A percentile compares a stretch with the other conserved stretches of the same genome.
Evolutionary conservation across 2,113 vertebrate genomes (phyloP).

Genomic region (Gymnarchus niloticus): DNA sequence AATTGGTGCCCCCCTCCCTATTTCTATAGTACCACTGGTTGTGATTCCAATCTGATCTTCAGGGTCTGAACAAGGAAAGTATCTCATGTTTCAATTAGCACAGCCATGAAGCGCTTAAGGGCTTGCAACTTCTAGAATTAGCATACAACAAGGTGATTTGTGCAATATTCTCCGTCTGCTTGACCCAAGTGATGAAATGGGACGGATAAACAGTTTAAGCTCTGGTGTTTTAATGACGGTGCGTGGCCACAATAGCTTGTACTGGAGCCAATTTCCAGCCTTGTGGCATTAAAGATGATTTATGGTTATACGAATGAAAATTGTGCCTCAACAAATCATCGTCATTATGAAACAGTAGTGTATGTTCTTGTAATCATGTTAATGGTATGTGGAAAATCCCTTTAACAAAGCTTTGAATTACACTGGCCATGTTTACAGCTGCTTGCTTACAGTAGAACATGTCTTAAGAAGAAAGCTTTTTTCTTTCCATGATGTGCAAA

Average conservation of each 20-base stretch:
- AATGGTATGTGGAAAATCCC: neutral
- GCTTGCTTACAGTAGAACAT: neutral
- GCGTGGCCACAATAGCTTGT: slow-evolving; percentile 10
- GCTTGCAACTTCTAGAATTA: slow-evolving; percentile 28
- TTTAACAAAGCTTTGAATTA: neutral
- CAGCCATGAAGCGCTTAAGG: slow-evolving; percentile 21
- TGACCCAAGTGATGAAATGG: slow-evolving; percentile 19
- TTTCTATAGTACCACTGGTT: slow-evolving; percentile 29
- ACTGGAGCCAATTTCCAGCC: neutral
- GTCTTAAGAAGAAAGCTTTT: neutral
- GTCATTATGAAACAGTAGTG: neutral
- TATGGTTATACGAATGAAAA: slow-evolving; percentile 14
- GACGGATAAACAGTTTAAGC: slow-evolving; percentile 30
- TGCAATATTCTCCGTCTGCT: neutral
- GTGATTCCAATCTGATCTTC: slow-evolving; percentile 24
- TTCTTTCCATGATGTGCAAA: neutral
- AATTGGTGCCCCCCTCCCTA: slow-evolving; percentile 13
- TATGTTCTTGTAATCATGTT: neutral
- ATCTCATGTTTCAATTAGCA: slow-evolving; percentile 38
- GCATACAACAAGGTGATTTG: slow-evolving; percentile 31
- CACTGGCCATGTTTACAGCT: neutral
- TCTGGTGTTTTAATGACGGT: slow-evolving; percentile 16
- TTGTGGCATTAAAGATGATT: slow-evolving; percentile 20
- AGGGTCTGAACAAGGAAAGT: slow-evolving; percentile 30
- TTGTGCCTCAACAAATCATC: slow-evolving; percentile 19